Conservation (phyloP, 2,113 vertebrate species). For the Etia nguti region DNA sequence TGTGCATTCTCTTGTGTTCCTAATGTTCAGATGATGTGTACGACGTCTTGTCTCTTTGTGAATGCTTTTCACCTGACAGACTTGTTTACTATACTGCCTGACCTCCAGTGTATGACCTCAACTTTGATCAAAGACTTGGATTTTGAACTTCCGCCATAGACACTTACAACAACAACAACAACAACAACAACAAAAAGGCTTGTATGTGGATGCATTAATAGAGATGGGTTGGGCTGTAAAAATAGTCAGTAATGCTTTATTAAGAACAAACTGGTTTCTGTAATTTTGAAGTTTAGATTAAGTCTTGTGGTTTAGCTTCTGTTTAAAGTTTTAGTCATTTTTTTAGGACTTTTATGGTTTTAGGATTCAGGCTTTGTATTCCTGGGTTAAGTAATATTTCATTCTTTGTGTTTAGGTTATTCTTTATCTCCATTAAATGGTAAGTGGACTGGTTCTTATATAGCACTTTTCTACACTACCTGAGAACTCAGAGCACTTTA, state of each 20-base stretch:
- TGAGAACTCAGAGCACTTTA: not conserved
- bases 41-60: not conserved
- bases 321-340: not conserved
- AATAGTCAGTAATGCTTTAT: not conserved
- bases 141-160: not conserved
- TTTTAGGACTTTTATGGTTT: not conserved
- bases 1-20: not conserved
- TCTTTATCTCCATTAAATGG: not conserved
- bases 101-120: not conserved
- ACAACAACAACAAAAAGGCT: not conserved
- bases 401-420: not conserved
- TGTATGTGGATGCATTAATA: not conserved
- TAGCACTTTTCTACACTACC: not conserved
- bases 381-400: not conserved
- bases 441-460: not conserved
- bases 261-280: not conserved
- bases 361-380: not conserved
- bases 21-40: not conserved
- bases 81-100: not conserved
- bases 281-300: not conserved
- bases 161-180: not conserved
- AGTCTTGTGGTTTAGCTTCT: not conserved
- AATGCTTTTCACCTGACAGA: not conserved
- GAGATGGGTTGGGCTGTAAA: too few relatives aligned
- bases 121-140: not conserved